Conservation (phyloP, 2,888 invertebrate species). For the Mimumesa dahlbomi region DNA sequence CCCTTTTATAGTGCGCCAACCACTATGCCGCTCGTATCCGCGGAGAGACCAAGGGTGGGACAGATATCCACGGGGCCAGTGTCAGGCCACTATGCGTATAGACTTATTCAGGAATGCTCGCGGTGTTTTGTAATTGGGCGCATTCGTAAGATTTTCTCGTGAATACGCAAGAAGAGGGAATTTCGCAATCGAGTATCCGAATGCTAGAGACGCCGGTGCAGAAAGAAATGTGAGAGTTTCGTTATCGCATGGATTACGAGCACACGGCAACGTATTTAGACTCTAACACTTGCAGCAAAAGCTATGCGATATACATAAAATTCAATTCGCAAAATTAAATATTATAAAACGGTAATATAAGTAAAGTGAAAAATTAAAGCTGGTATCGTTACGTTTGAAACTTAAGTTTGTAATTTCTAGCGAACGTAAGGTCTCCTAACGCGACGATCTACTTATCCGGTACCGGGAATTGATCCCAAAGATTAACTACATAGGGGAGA, state of each 20-base stretch:
- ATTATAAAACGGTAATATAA: too few species aligned
- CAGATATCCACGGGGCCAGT: slow-evolving; percentile 57
- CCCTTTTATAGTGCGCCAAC: slow-evolving; percentile 72
- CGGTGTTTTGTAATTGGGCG: slow-evolving; percentile 73
- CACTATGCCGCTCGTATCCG: slow-evolving; percentile 43
- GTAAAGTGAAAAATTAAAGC: too few species aligned
- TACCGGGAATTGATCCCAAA: slow-evolving; percentile 5
- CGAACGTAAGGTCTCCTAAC: neutral
- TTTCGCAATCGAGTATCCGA: slow-evolving; percentile 17
- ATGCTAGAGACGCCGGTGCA: neutral
- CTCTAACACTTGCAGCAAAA: too few species aligned
- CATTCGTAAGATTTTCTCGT: slow-evolving; percentile 51
- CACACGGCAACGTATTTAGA: too few species aligned
- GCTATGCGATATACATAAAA: too few species aligned
- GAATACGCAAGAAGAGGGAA: slow-evolving; percentile 24
- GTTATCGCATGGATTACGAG: neutral
- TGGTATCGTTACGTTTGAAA: too few species aligned
- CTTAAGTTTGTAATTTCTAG: too few species aligned
- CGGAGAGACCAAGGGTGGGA: slow-evolving; percentile 37
- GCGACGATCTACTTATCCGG: slow-evolving; percentile 6
- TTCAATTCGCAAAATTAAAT: too few species aligned
- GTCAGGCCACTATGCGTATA: slow-evolving; percentile 77
- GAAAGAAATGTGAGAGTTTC: neutral
- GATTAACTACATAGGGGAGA: slow-evolving; percentile 8
- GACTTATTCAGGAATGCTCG: slow-evolving; percentile 66